These are phyloP conservation scores for Trissonchulus latispiculum DNA, from an alignment of 2,888 invertebrate genomes.

Conservation along the genomic window DNA sequence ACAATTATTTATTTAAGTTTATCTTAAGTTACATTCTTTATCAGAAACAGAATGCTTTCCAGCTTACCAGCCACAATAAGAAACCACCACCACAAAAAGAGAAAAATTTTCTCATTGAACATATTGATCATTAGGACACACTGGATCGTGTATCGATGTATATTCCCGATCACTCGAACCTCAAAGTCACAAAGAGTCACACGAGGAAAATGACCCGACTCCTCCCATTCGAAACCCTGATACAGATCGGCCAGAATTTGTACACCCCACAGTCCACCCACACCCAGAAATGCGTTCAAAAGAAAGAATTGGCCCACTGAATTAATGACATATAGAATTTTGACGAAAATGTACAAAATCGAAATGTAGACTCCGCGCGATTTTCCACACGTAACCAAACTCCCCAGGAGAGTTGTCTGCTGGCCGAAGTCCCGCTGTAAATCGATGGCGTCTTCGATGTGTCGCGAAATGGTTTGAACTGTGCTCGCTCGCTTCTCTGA, in stretches of 20 bases:
- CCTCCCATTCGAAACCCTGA: constrained; percentile 40
- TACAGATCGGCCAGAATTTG: constrained; percentile 25
- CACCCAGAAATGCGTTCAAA: constrained; percentile 3
- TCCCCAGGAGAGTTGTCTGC: background rate
- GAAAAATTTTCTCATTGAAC: no score
- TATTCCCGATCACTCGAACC: constrained; percentile 22
- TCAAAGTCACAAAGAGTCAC: constrained; percentile 40
- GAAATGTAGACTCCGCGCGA: constrained; percentile 29
- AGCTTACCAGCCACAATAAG: constrained; percentile 10
- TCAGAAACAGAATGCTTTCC: no score
- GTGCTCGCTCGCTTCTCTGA: constrained; percentile 19
- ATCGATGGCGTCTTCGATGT: constrained; percentile 24
- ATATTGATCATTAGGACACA: background rate
- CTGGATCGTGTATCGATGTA: constrained; percentile 12
- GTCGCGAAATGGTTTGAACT: constrained; percentile 15
- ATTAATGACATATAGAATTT: constrained; percentile 45
- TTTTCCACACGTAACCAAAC: constrained; percentile 19
- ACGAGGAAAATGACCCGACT: no score
- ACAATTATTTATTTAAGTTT: no score
- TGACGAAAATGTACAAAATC: constrained; percentile 37
- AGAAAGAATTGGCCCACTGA: constrained; percentile 43
- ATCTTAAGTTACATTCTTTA: no score
- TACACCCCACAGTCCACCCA: constrained; percentile 11
- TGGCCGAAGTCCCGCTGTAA: constrained; percentile 21
- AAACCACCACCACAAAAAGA: constrained; percentile 34